A percentile compares a stretch with the other conserved stretches of the same genome.
Conservation (phyloP, 2,888 invertebrate species). For the Parnassius glacialis region DNA sequence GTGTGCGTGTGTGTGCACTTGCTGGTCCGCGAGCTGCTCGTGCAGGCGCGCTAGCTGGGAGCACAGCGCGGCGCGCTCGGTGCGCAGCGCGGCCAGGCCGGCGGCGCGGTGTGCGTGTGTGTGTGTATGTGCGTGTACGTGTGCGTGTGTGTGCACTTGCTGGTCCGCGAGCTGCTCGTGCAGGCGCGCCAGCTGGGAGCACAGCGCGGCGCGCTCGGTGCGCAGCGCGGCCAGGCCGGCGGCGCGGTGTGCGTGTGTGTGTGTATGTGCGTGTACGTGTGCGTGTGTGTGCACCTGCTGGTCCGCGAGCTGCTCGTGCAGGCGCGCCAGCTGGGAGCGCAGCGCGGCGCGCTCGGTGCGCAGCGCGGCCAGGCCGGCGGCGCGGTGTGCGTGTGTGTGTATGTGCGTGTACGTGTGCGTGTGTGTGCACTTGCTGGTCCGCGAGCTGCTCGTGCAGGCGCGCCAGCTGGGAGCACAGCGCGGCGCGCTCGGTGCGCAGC, state of each 20-base stretch:
- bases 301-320: too few species aligned
- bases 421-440: not conserved
- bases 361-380: not conserved
- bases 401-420: too few species aligned
- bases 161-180: too few species aligned
- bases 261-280: too few species aligned
- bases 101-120: conserved; percentile 11
- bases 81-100: conserved; percentile 36
- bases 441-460: too few species aligned
- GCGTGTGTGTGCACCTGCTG: too few species aligned
- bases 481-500: too few species aligned
- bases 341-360: too few species aligned
- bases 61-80: conserved; percentile 43
- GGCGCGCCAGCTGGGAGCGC: not conserved
- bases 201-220: too few species aligned
- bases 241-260: not conserved
- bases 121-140: too few species aligned
- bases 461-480: not conserved
- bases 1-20: not conserved
- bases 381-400: too few species aligned
- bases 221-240: not conserved
- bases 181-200: not conserved
- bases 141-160: not conserved
- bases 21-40: conserved; percentile 39
- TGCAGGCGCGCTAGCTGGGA: conserved; percentile 43